Evolutionary conservation across 2,113 vertebrate species (phyloP), one percentile per base, ranked within the genome.

Genomic region (Myotis brandtii): DNA sequence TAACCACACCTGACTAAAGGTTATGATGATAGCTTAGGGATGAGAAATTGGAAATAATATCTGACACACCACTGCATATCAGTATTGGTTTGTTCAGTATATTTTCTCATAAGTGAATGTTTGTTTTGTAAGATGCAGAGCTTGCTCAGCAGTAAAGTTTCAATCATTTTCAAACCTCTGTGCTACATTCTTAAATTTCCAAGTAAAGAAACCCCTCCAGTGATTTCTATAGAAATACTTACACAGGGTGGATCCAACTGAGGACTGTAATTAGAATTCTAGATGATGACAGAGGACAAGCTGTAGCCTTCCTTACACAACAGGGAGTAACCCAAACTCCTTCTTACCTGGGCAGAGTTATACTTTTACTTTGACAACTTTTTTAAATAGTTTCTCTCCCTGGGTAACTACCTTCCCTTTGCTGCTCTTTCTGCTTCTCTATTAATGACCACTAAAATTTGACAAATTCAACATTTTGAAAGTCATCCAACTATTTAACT

Each of bases 381-480:
- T 77, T 91, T 77, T n/a, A 66, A 62, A 62, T 12, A 94, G 13
- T 20, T 34, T 95, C 3, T 48, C 34, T 92, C n/a, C 50, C 43
- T 62, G 73, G 34, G 37, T 81, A 95, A 90, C 21, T 94, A 93
- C 21, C 32, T 81, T 91, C 17, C 9, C 3, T 94, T 76, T 67
- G 52, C 40, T 85, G 23, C 12, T 93, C n/a, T 79, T 86, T 83
- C 80, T 93, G 56, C 16, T 95, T 72, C 62, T 88, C 50, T 64
- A 50, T 67, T 83, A 81, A 70, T 69, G 73, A 86, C 59, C 40
- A 43, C 84, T 94, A 95, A 93, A 92, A 87, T 93, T 84, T 96
- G 84, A 95, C 69, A 93, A 94, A 94, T 46, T 90, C 66, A 88
- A 66, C 92, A 34, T 91, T 92, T 85, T 96, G 87, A 95, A 95